Conservation (phyloP, 2,888 invertebrate genomes). For the Dendrolimus houi region DNA sequence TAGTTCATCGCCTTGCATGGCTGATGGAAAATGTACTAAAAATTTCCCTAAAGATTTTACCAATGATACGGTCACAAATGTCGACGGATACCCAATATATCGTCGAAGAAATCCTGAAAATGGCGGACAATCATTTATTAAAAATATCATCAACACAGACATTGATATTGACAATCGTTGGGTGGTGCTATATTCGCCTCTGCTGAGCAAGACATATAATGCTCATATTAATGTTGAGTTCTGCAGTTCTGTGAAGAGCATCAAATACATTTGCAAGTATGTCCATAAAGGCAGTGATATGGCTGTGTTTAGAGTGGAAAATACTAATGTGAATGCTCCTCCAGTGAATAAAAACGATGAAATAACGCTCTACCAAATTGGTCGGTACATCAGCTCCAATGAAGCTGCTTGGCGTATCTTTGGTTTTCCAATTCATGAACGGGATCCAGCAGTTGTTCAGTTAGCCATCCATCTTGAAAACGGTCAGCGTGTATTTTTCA, state of each 20-base stretch:
- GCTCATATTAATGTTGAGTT: constrained; percentile 12
- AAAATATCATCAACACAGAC: constrained; percentile 8
- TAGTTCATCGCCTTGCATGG: constrained; percentile 27
- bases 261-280: constrained; percentile 22
- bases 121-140: constrained; percentile 3
- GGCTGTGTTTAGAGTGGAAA: constrained; percentile 9
- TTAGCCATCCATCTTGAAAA: constrained; percentile 12
- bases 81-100: constrained; percentile 12
- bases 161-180: constrained; percentile 13
- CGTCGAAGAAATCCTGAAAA: constrained; percentile 13
- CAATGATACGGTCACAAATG: constrained; percentile 13
- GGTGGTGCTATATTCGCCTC: constrained; percentile 15
- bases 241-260: constrained; percentile 3
- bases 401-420: constrained; percentile 4
- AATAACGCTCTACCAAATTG: constrained; percentile 4
- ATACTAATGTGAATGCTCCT: constrained; percentile 9
- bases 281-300: constrained; percentile 29
- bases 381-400: constrained; percentile 5
- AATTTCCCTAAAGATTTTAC: constrained; percentile 7
- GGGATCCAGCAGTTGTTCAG: constrained; percentile 8
- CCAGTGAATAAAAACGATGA: constrained; percentile 6
- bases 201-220: constrained; percentile 11
- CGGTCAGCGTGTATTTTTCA: constrained; percentile 15
- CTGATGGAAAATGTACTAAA: constrained; percentile 12
- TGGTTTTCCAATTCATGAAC: not conserved